Evolutionary conservation across 2,888 invertebrate species (phyloP), one percentile per base, ranked within the genome.

Genomic region (Melinopterus prodromus): DNA sequence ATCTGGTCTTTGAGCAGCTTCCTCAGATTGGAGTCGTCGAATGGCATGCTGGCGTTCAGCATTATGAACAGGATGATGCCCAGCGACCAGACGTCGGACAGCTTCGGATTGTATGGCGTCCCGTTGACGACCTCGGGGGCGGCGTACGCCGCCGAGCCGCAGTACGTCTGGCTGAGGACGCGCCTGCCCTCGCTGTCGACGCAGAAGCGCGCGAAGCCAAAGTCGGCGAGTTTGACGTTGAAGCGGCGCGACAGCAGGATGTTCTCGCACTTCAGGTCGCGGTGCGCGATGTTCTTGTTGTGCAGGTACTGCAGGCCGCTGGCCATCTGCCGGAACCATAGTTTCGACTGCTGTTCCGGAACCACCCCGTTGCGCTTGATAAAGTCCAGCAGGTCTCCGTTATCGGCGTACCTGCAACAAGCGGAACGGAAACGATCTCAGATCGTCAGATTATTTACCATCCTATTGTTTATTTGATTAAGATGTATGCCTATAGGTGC

Each of bases 101-200:
- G 89, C 89, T 96, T 96, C 0, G 97, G 96, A 89, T 97, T 96
- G 88, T 97, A 97, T 0, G 97, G 96, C 2, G 94, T 94, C 4
- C 97, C 97, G 86, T 95, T 95, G 72, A 98, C 95, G 2, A 82
- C 96, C 90, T 99, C 98, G 0, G 98, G 98, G 0, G 98, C 97
- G 0, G 98, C 98, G 88, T 99, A 99, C 0, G 98, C 98, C 2
- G 98, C 97, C 4, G 98, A 98, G n/a, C 98, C 98, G 88, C 98
- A 98, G 87, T 96, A 98, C 0, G 98, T 98, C 87, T 95, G 93
- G 86, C 98, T 98, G 79, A 97, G 91, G 6, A 96, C 93, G 69
- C 95, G 91, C 78, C 94, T 92, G 77, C 96, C 96, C 77, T 92
- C 92, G 1, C 92, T 91, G 85, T 95, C 94, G 0, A 93, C 91